phyloP scores from a whole-genome alignment of 2,888 invertebrate species.

The Laspeyria flexula region DNA sequence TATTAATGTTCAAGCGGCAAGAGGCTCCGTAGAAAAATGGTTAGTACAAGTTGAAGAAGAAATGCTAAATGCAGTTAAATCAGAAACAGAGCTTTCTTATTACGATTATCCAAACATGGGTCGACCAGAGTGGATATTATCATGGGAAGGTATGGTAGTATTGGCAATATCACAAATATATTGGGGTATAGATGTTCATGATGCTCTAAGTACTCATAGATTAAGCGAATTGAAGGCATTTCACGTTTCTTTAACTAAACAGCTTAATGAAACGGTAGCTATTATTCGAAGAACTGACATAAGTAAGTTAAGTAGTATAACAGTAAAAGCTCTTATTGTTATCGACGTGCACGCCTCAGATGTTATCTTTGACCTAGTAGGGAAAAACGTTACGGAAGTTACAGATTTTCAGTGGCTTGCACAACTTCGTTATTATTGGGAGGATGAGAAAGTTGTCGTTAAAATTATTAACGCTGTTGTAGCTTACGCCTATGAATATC shows the following conservation, averaged over 20 bases:
- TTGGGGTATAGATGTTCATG: slow-evolving; percentile 93
- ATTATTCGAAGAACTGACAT: slow-evolving; percentile 90
- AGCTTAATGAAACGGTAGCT: slow-evolving; percentile 91
- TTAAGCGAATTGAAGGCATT: slow-evolving; percentile 85
- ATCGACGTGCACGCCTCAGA: slow-evolving; percentile 95
- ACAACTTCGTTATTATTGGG: slow-evolving; percentile 93
- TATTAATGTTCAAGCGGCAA: slow-evolving; percentile 89
- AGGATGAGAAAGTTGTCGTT: slow-evolving; percentile 88
- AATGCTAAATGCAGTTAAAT: slow-evolving; percentile 90
- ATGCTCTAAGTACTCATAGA: slow-evolving; percentile 87
- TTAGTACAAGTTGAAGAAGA: slow-evolving; percentile 92
- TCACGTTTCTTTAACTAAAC: slow-evolving; percentile 83
- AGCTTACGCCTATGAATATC: slow-evolving; percentile 93
- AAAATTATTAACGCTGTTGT: slow-evolving; percentile 93
- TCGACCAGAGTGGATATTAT: slow-evolving; percentile 89
- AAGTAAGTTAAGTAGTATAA: slow-evolving; percentile 90
- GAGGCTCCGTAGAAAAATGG: slow-evolving; percentile 95
- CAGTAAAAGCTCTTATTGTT: slow-evolving; percentile 93
- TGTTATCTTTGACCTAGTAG: slow-evolving; percentile 89
- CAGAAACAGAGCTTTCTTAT: slow-evolving; percentile 89
- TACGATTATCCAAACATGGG: slow-evolving; percentile 86
- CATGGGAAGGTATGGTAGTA: slow-evolving; percentile 94
- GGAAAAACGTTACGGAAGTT: slow-evolving; percentile 88
- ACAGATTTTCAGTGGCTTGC: slow-evolving; percentile 95
- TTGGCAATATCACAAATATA: slow-evolving; percentile 92